Percentiles rank a stretch among this genome's conserved stretches.
Evolutionary conservation across 2,113 vertebrate genomes (phyloP).

Genomic region (Archocentrus centrarchus): DNA sequence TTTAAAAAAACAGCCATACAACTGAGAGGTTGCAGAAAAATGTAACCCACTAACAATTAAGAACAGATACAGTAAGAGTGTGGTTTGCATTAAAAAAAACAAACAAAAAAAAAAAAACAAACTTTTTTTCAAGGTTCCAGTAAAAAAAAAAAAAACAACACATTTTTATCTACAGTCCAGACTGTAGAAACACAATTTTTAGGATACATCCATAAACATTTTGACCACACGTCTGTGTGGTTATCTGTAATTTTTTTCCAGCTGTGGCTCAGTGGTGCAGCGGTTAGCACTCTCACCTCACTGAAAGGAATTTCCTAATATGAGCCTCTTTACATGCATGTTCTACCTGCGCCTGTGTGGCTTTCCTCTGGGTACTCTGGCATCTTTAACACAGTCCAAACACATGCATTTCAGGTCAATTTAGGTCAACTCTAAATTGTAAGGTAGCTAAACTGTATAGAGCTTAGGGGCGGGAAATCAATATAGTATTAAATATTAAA

Average conservation of each 20-base stretch:
- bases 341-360: neutral
- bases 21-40: neutral
- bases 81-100: too few relatives aligned
- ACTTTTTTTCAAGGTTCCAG: neutral
- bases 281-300: neutral
- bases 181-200: neutral
- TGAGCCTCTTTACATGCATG: neutral
- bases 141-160: too few relatives aligned
- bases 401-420: neutral
- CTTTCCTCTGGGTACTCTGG: neutral
- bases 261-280: neutral
- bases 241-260: neutral
- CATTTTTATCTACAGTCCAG: neutral
- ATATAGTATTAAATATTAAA: too few relatives aligned
- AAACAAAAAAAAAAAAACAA: too few relatives aligned
- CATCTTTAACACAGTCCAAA: neutral
- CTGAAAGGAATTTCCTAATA: neutral
- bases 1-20: neutral
- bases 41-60: neutral
- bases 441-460: neutral
- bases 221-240: neutral
- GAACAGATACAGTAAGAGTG: neutral
- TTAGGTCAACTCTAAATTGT: fast-evolving
- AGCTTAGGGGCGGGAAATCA: too few relatives aligned
- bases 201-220: neutral